phyloP scores from a whole-genome alignment of 2,888 invertebrate genomes.

The Ophion costatus region DNA sequence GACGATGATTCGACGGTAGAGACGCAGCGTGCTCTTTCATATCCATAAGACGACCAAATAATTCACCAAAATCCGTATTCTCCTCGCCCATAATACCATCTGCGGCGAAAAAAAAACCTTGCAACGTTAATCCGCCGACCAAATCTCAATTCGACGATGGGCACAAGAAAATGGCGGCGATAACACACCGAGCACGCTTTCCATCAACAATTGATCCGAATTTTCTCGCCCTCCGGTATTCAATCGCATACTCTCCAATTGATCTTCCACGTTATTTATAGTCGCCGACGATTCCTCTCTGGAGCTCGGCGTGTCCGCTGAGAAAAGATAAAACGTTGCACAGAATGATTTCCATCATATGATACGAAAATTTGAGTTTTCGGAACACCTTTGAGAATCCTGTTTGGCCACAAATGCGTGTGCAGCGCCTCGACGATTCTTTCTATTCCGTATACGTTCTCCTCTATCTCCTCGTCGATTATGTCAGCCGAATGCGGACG shows the following conservation, averaged over 20 bases:
- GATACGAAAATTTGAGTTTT: neutral
- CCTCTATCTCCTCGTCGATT: conserved; percentile 83
- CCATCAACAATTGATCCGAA: conserved; percentile 76
- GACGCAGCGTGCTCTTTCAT: conserved; percentile 89
- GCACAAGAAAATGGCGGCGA: neutral
- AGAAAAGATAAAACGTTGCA: conserved; percentile 5
- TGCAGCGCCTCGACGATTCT: conserved; percentile 89
- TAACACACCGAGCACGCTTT: conserved; percentile 77
- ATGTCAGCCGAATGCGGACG: conserved; percentile 79
- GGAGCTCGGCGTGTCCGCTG: conserved; percentile 59
- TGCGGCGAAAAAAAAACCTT: conserved; percentile 58
- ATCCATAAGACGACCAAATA: conserved; percentile 87
- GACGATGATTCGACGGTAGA: conserved; percentile 87
- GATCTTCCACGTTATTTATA: conserved; percentile 76
- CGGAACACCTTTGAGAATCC: conserved; percentile 86
- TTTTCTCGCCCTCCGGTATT: conserved; percentile 67
- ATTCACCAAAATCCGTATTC: conserved; percentile 85
- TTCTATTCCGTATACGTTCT: conserved; percentile 87
- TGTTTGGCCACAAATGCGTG: conserved; percentile 90
- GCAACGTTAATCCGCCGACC: neutral
- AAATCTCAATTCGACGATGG: neutral
- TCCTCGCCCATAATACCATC: conserved; percentile 81
- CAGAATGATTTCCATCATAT: neutral
- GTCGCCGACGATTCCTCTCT: conserved; percentile 68
- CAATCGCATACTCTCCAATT: conserved; percentile 77